phyloP scores from a whole-genome alignment of 1,140 invertebrate genomes.

The Ostrea edulis region DNA sequence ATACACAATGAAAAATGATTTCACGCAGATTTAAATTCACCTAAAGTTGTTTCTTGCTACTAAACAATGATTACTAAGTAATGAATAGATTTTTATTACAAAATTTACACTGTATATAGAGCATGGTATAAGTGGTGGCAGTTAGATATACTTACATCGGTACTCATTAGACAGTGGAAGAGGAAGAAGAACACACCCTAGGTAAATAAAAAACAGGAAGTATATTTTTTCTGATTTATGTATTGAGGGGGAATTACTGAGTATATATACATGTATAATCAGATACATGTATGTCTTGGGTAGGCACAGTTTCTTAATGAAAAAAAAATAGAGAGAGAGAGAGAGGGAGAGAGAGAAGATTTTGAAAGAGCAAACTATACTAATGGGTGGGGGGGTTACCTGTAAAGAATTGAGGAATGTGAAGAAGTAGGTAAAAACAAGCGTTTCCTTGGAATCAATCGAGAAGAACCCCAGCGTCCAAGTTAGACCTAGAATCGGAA shows the following conservation, averaged over 20 bases:
- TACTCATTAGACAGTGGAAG: conserved; percentile 68
- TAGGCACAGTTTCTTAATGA: too few relatives aligned
- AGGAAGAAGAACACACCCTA: conserved; percentile 70
- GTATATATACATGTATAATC: background rate
- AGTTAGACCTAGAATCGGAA: conserved; percentile 72
- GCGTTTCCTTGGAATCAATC: conserved; percentile 61
- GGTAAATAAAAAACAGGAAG: conserved; percentile 21
- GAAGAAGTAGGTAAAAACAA: conserved; percentile 73
- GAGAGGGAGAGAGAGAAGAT: background rate
- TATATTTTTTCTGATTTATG: background rate
- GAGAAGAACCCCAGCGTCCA: conserved; percentile 73
- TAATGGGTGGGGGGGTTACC: conserved; percentile 53
- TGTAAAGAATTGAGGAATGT: conserved; percentile 71
- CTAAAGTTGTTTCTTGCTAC: too few relatives aligned
- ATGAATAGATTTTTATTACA: too few relatives aligned
- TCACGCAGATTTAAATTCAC: too few relatives aligned
- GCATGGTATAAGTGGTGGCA: background rate
- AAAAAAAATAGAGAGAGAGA: background rate
- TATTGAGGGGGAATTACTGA: background rate
- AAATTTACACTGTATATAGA: too few relatives aligned
- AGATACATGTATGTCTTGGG: too few relatives aligned
- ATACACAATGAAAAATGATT: too few relatives aligned
- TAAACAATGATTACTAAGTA: too few relatives aligned
- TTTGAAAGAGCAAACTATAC: background rate
- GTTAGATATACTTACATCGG: conserved; percentile 63